These are phyloP conservation scores for Microcebus jonahi DNA, from an alignment of 2,113 vertebrate species.

Conservation along the genomic window DNA sequence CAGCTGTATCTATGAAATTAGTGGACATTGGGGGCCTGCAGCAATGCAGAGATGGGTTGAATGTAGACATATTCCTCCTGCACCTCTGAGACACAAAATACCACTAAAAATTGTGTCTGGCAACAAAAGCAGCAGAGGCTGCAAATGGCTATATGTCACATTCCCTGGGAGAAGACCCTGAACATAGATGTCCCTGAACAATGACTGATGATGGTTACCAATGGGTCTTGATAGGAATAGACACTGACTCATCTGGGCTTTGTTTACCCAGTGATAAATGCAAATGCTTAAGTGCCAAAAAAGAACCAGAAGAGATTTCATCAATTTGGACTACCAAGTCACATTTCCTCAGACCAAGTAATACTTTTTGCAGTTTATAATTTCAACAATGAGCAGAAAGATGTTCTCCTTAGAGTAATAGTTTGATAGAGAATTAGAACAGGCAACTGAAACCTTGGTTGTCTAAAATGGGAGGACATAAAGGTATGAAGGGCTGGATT, in stretches of 20 bases:
- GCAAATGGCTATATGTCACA: neutral
- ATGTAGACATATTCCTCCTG: neutral
- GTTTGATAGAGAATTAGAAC: neutral
- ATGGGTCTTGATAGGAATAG: neutral
- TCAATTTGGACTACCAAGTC: neutral
- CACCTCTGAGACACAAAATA: neutral
- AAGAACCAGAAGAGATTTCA: neutral
- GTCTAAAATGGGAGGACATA: neutral
- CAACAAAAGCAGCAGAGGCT: neutral
- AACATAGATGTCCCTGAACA: neutral
- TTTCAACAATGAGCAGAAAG: neutral
- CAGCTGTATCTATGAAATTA: neutral
- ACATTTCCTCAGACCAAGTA: neutral
- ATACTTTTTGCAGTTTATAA: neutral
- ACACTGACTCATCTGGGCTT: neutral
- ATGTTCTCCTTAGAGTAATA: neutral
- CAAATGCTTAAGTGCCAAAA: neutral
- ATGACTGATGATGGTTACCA: neutral
- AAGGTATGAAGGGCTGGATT: neutral
- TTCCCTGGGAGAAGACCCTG: neutral
- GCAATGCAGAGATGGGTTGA: neutral
- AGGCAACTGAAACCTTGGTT: neutral
- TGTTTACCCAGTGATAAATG: neutral
- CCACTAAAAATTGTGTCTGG: neutral
- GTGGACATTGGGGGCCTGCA: neutral